Evolutionary conservation across 2,113 vertebrate genomes (phyloP), one percentile per base, ranked within the genome.

Genomic region (Tychaedon coryphoeus): DNA sequence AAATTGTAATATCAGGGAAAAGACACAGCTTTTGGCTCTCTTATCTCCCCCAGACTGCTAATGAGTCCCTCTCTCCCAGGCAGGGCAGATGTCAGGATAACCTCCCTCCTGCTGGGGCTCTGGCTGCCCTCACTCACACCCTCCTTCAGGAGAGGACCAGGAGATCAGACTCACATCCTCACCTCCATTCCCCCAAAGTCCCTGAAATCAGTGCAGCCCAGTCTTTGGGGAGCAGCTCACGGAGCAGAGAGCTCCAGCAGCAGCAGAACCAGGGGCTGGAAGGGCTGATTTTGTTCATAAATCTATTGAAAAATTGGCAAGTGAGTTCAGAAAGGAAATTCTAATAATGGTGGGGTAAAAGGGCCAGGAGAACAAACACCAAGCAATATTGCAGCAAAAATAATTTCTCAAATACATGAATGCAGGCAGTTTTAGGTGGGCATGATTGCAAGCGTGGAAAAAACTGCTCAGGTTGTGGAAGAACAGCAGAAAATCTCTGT

Each of bases 191-290:
- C 77, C 10, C 56, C n/a, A 23, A 1, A 8, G 8, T 14, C 34
- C 23, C 33, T 51, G 36, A 12, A 26, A 3, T 23, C n/a, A 1
- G 1, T 34, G 54, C 5, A 28, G 3, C 11, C 17, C 34, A 5
- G 34, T 0, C 25, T 34, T 3, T 7, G 22, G 40, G 51, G 43
- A 64, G 2, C 31, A 51, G 28, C 64, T 62, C 51, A 2, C 33
- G 33, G 70, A 56, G 19, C 51, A 23, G 5, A 50, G 65, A 6
- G 47, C 6, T 74, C 48, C 75, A 38, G 42, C 60, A 28, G 67
- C 24, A 64, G 45, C 67, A 53, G 0, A 5, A 19, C 7, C 31
- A 12, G 18, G 3, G 50, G 45, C 56, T 71, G 74, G 9, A 36
- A 54, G 78, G 36, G 19, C 24, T 0, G 0, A 0, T 5, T 38